These are phyloP conservation scores for Eumeta japonica DNA, from an alignment of 1,140 invertebrate species.

Conservation along the genomic window DNA sequence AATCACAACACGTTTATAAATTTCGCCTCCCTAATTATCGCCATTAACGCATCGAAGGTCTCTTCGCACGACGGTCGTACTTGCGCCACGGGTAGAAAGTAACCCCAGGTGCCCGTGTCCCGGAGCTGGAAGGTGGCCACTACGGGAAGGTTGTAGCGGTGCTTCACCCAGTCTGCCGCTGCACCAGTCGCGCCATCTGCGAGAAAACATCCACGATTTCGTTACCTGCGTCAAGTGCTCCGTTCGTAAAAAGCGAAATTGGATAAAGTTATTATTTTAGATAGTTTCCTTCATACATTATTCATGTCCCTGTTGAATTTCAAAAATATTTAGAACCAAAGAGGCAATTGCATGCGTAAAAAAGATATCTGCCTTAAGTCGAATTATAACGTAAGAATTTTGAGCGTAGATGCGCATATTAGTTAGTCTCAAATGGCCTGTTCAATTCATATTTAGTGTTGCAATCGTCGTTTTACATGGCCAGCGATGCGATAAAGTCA, in stretches of 20 bases:
- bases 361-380: too few relatives aligned
- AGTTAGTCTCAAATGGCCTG: too few relatives aligned
- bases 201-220: conserved; percentile 7
- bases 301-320: neutral
- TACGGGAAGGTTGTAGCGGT: conserved; percentile 56
- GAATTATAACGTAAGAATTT: too few relatives aligned
- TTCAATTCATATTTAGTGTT: too few relatives aligned
- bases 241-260: neutral
- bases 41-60: conserved; percentile 61
- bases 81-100: conserved; percentile 65
- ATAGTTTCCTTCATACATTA: neutral
- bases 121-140: conserved; percentile 61
- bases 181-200: conserved; percentile 41
- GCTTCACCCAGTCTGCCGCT: conserved; percentile 61
- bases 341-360: neutral
- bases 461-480: too few relatives aligned
- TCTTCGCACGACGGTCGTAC: conserved; percentile 69
- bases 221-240: neutral
- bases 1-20: conserved; percentile 27
- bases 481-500: too few relatives aligned
- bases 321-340: neutral
- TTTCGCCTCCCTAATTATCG: conserved; percentile 55
- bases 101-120: conserved; percentile 69
- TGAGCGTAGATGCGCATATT: too few relatives aligned
- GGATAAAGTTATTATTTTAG: neutral